Base-by-base conservation (phyloP, 2,888 invertebrate genomes). In the Nomada fabriciana region DNA sequence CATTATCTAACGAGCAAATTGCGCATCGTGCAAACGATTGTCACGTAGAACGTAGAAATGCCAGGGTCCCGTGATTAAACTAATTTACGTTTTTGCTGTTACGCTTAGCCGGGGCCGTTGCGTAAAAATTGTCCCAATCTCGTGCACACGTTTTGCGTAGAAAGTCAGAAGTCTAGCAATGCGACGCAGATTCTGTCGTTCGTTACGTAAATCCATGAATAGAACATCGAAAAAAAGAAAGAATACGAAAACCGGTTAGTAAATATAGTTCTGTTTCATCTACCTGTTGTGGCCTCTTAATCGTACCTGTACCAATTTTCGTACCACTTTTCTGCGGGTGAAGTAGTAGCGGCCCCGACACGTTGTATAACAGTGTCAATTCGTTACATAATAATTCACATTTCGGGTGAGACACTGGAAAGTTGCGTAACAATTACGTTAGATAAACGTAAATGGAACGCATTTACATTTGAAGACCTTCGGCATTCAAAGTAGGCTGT, bases 201-300 rank as follows among this genome's bases (percentile, higher is more conserved):
- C n/a, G 25, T 76, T 76, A 76, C 42, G 50, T 57, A 76, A 74
- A 36, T 20, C 18, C 53, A 23, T n/a, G 61, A 61, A 73, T 52
- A 71, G 43, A 42, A 52, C 43, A 53, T 53, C 20, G 25, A 60
- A 52, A 72, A 36, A 36, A 36, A 36, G 36, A 43, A 60, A 72
- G 72, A 59, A 60, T 60, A 55, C n/a, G 0, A 36, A 75, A 75
- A 75, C 75, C 72, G 73, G 73, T 75, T 75, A 25, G 25, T 52
- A 71, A 60, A 71, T 20, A 72, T 25, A 72, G n/a, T 52, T 75
- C 60, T 52, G 50, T 43, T 73, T 42, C 50, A 60, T 75, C 59
- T 52, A 52, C n/a, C 42, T 52, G 25, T 43, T 73, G 53, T 43
- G 43, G 43, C 2, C 47, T 59, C 52, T 53, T 72, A 75, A 72